Evolutionary conservation across 2,113 vertebrate species (phyloP).

Genomic region (Pteruthius melanotis): DNA sequence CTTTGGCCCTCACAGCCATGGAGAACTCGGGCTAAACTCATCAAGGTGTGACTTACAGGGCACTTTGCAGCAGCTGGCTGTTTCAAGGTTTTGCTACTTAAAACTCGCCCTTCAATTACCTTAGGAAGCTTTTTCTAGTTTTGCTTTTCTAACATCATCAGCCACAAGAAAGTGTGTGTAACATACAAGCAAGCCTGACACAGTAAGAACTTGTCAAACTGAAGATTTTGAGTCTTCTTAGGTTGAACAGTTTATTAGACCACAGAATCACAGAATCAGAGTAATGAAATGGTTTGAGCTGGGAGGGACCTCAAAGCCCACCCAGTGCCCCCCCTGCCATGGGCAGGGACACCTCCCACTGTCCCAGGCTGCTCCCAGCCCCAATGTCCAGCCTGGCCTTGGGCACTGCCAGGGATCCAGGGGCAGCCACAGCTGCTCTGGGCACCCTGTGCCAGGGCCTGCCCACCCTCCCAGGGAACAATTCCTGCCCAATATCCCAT

Average conservation of each 20-base stretch:
- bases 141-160: background rate
- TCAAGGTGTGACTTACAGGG: background rate
- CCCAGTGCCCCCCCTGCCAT: fast-evolving
- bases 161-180: background rate
- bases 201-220: background rate
- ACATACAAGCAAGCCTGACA: background rate
- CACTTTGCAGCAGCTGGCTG: background rate
- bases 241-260: background rate
- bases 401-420: background rate
- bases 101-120: background rate
- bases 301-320: background rate
- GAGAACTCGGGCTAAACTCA: background rate
- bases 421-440: background rate
- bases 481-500: background rate
- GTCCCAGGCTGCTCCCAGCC: background rate
- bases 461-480: background rate
- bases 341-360: background rate
- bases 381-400: background rate
- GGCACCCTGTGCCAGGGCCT: background rate
- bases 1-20: background rate
- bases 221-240: background rate
- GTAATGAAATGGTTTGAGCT: background rate
- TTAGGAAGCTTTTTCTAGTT: background rate
- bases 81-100: background rate
- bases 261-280: no score